Evolutionary conservation across 2,797 vertebrate genomes (phyloP).

Genomic region (Steatocranus sp.): DNA sequence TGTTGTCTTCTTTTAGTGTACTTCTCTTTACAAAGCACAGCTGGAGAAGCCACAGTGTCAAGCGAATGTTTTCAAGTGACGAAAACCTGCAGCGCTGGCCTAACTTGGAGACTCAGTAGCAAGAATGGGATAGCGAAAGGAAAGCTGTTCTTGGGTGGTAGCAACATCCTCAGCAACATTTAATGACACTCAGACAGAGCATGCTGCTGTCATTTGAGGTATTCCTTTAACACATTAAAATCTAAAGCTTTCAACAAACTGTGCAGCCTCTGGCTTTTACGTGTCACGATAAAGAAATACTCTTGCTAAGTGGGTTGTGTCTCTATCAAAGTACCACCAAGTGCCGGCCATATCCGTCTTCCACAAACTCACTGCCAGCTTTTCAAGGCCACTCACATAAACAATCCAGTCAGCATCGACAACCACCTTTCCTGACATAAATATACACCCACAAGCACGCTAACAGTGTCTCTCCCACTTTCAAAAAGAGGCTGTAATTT

Average conservation of each 20-base stretch:
- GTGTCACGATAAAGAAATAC: background rate
- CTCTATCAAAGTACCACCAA: conserved; percentile 5
- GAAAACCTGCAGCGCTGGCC: background rate
- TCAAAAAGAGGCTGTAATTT: conserved; percentile 5
- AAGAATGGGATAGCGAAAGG: background rate
- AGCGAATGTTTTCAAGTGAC: conserved; percentile 1
- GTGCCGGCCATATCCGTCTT: background rate
- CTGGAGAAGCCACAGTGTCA: background rate
- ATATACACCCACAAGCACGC: background rate
- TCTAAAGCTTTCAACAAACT: background rate
- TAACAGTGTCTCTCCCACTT: background rate
- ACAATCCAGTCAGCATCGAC: conserved; percentile 9
- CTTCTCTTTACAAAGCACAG: background rate
- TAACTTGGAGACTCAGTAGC: background rate
- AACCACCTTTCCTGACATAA: conserved; percentile 12
- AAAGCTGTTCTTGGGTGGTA: background rate
- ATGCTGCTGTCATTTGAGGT: background rate
- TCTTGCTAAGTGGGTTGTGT: background rate
- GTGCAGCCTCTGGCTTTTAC: background rate
- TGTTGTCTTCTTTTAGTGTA: background rate
- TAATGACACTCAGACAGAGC: background rate
- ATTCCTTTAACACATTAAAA: background rate
- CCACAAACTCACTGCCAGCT: conserved; percentile 14
- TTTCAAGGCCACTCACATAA: conserved; percentile 32
- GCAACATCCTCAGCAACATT: background rate